phyloP scores from a whole-genome alignment of 1,140 invertebrate genomes.

The Glomeris maerens region DNA sequence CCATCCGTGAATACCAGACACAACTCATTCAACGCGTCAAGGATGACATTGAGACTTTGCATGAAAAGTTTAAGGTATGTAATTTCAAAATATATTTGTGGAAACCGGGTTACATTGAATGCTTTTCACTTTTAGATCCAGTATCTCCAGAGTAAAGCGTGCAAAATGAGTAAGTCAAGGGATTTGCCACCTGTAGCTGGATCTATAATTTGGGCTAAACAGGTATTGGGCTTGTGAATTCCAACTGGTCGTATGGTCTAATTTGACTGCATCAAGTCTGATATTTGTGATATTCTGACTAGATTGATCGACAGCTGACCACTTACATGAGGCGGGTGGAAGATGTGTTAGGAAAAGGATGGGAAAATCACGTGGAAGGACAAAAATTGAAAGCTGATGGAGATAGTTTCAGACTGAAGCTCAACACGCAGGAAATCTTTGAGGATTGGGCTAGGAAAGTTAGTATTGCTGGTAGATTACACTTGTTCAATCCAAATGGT shows the following conservation, averaged over 20 bases:
- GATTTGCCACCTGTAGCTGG: conserved; percentile 93
- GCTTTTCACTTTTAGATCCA: conserved; percentile 46
- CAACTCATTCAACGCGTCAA: conserved; percentile 98
- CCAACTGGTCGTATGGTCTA: not conserved
- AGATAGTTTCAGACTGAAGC: conserved; percentile 88
- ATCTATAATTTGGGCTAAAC: conserved; percentile 96
- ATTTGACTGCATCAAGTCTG: not conserved
- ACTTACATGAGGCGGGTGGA: conserved; percentile 92
- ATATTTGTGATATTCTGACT: not conserved
- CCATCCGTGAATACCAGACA: conserved; percentile 97
- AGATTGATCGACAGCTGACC: conserved; percentile 92
- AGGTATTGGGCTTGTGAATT: no score
- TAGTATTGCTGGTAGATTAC: not conserved
- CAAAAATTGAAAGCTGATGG: conserved; percentile 95
- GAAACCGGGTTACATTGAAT: not conserved
- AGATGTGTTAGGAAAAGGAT: conserved; percentile 94
- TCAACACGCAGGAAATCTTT: conserved; percentile 92
- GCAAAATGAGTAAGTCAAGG: conserved; percentile 70
- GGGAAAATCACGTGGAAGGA: conserved; percentile 98
- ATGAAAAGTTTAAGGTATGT: conserved; percentile 91
- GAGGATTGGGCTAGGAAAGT: conserved; percentile 87
- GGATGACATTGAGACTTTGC: conserved; percentile 93
- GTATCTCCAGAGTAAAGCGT: conserved; percentile 84
- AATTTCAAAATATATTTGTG: conserved; percentile 6
- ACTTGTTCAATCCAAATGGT: not conserved